Conservation (phyloP, 2,113 vertebrate species). For the Chrysemys picta region DNA sequence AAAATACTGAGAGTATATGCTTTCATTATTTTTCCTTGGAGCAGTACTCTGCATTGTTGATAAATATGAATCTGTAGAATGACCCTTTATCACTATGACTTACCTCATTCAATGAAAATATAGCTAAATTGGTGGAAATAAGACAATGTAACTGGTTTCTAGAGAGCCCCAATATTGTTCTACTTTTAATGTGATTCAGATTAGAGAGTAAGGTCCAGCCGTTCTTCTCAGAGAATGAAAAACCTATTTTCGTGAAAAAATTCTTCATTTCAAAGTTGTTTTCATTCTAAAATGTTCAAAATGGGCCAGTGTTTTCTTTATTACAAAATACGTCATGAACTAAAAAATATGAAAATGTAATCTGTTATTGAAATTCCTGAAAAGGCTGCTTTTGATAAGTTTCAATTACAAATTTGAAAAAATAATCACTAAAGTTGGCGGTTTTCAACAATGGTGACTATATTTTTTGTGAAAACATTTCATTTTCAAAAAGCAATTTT, state of each 20-base stretch:
- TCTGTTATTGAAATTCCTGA: neutral
- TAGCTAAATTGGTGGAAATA: neutral
- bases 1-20: neutral
- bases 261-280: neutral
- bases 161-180: slow-evolving; percentile 21
- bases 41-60: neutral
- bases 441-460: neutral
- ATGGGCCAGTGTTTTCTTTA: neutral
- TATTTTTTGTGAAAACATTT: neutral
- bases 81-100: neutral
- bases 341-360: neutral
- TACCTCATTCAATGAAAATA: neutral
- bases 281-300: neutral
- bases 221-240: neutral
- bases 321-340: neutral
- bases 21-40: slow-evolving; percentile 42
- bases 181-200: neutral
- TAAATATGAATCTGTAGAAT: neutral
- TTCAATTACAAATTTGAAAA: neutral
- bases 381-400: neutral
- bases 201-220: neutral
- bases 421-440: neutral
- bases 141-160: slow-evolving; percentile 30
- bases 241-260: neutral
- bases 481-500: neutral